These are phyloP conservation scores for Pandemis cinnamomeana DNA, from an alignment of 2,888 invertebrate species.

Conservation along the genomic window DNA sequence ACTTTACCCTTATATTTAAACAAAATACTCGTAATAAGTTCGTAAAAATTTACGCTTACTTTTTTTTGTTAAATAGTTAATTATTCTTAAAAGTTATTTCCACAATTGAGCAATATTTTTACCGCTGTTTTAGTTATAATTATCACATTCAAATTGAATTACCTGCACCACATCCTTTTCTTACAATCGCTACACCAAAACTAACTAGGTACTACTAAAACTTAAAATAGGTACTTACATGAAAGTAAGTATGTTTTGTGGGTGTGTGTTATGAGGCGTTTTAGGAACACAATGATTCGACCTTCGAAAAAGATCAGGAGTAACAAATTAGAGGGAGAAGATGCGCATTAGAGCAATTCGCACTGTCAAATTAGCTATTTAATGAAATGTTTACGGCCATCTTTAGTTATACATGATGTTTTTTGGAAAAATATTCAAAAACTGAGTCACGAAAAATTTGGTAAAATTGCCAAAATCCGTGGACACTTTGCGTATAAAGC, in stretches of 20 bases:
- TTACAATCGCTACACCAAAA: not conserved
- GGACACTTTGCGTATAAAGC: too few relatives aligned
- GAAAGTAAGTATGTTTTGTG: not conserved
- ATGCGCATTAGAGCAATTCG: slow-evolving; percentile 71
- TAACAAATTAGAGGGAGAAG: slow-evolving; percentile 74
- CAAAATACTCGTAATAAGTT: too few relatives aligned
- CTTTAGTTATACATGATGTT: slow-evolving; percentile 53
- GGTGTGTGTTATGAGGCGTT: slow-evolving; percentile 25
- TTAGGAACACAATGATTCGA: slow-evolving; percentile 19
- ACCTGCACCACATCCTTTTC: not conserved
- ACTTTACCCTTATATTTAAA: too few relatives aligned
- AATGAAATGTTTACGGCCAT: slow-evolving; percentile 60
- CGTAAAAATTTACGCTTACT: too few relatives aligned
- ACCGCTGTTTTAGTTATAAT: too few relatives aligned
- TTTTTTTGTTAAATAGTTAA: too few relatives aligned
- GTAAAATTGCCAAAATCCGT: too few relatives aligned
- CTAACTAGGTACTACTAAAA: not conserved
- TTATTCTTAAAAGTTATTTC: too few relatives aligned
- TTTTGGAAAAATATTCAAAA: not conserved
- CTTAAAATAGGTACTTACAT: not conserved
- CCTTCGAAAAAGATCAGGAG: slow-evolving; percentile 68
- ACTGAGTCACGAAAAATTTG: too few relatives aligned
- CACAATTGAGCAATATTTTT: too few relatives aligned
- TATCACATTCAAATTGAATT: not conserved
- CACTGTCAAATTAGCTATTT: slow-evolving; percentile 72